phyloP scores from a whole-genome alignment of 35 echinoderm and acorn worm species.

The Apostichopus japonicus region DNA sequence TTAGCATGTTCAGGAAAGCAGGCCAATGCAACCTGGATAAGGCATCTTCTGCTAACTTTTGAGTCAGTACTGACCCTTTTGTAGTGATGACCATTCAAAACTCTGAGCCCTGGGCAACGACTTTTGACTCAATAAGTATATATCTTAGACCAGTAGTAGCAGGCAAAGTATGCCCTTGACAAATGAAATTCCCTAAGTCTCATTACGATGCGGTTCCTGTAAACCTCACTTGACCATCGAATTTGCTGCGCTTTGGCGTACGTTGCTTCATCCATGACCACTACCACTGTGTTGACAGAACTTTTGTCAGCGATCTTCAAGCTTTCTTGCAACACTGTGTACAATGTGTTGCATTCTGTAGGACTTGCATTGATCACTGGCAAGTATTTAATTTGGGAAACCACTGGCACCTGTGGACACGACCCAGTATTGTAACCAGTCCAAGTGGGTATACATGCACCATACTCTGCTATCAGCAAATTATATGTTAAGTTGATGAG shows the following conservation, averaged over 20 bases:
- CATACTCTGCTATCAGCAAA: neutral
- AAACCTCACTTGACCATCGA: slow-evolving; percentile 2
- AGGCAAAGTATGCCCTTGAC: neutral
- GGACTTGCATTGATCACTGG: slow-evolving; percentile 46
- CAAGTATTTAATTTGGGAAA: neutral
- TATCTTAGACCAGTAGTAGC: slow-evolving; percentile 25
- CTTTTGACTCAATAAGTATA: slow-evolving; percentile 17
- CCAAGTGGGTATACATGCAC: neutral
- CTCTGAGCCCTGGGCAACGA: slow-evolving; percentile 9
- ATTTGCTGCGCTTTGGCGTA: neutral
- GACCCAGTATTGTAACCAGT: neutral
- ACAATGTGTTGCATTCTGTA: neutral
- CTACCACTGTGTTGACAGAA: slow-evolving; percentile 12
- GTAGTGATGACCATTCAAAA: slow-evolving; percentile 50
- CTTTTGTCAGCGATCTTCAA: too few relatives aligned
- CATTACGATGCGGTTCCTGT: neutral
- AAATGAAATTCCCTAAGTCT: slow-evolving; percentile 54
- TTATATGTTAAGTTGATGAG: neutral
- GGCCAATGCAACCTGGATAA: slow-evolving; percentile 5
- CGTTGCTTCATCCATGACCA: slow-evolving; percentile 41
- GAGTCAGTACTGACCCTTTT: neutral
- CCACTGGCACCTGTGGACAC: neutral
- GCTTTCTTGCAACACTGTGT: too few relatives aligned
- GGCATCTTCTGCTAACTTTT: slow-evolving; percentile 48
- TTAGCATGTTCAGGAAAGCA: too few relatives aligned